phyloP scores from a whole-genome alignment of 2,888 invertebrate species.

The Odontomyia ornata region DNA sequence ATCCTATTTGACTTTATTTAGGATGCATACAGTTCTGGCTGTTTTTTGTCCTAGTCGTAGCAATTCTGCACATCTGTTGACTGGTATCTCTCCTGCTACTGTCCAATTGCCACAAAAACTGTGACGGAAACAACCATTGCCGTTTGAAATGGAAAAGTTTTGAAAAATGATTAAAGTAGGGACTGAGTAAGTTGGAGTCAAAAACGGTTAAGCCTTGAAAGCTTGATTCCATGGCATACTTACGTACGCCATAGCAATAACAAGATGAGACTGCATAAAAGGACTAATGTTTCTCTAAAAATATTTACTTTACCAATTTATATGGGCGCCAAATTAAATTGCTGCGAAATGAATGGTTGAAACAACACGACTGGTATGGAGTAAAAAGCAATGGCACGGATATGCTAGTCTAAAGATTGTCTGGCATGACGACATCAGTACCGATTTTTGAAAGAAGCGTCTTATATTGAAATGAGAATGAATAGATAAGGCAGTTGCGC shows the following conservation, averaged over 20 bases:
- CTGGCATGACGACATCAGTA: neutral
- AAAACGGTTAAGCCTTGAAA: neutral
- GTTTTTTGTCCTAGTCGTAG: neutral
- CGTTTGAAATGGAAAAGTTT: slow-evolving; percentile 14
- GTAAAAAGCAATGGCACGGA: neutral
- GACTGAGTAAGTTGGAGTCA: neutral
- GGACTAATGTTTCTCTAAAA: neutral
- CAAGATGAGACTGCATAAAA: neutral
- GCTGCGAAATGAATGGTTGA: slow-evolving; percentile 1
- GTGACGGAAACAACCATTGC: neutral
- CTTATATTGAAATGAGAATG: neutral
- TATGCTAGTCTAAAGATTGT: neutral
- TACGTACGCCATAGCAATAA: neutral
- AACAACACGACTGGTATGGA: neutral
- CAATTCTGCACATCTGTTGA: slow-evolving; percentile 32
- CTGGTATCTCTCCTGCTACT: neutral
- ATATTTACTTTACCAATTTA: slow-evolving; percentile 35
- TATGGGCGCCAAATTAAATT: slow-evolving; percentile 35
- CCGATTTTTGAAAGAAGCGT: neutral
- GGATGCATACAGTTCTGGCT: too few relatives aligned
- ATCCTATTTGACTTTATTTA: too few relatives aligned
- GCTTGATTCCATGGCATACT: neutral
- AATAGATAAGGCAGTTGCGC: too few relatives aligned
- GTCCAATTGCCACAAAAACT: neutral
- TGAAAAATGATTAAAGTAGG: slow-evolving; percentile 37